Base-by-base conservation (phyloP, 2,888 invertebrate genomes). In the Entomobrya multifasciata region DNA sequence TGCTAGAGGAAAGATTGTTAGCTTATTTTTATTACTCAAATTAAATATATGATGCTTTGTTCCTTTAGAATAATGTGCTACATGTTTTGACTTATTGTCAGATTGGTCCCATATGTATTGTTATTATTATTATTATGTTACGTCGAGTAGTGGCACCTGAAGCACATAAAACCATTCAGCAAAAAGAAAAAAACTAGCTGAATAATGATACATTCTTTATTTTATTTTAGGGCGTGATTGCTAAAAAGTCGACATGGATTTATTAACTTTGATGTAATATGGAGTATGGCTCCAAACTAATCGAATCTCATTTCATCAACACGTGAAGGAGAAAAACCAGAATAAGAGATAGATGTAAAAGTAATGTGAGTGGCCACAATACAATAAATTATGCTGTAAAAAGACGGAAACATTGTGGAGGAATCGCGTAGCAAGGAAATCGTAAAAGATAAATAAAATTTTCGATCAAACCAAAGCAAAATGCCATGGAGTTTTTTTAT, bases 11-110 rank as follows among this genome's bases (percentile, higher is more conserved):
- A 41, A 65, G 44, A 81, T 65, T 30, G n/a, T 65, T 74, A 47
- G 30, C 74, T 25, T n/a, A 57, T 17, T 77, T 78, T 84, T 70
- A 77, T 57, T 77, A 41, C 65, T 20, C n/a, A 76, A 83, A 83
- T 83, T 62, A 83, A 83, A 57, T 57, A 55, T 41, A 65, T 67
- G 11, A 22, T 30, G 15, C 22, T 67, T 67, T 44, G 20, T 41
- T 65, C 6, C 65, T 67, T 22, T 44, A 44, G 30, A 44, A 22
- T n/a, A n/a, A n/a, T 67, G 44, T 13, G 20, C 10, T 65, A 13
- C 10, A 22, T 44, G 20, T 44, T 72, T 72, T 60, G 72, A 80
- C 80, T 57, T 81, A 81, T 72, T 81, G 70, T 55, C 72, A 81
- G 81, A 79, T 62, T 67, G 77, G 65, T 49, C 5, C 17, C 1